Base-by-base conservation (phyloP, 2,113 vertebrate species). In the Tringa solitaria region DNA sequence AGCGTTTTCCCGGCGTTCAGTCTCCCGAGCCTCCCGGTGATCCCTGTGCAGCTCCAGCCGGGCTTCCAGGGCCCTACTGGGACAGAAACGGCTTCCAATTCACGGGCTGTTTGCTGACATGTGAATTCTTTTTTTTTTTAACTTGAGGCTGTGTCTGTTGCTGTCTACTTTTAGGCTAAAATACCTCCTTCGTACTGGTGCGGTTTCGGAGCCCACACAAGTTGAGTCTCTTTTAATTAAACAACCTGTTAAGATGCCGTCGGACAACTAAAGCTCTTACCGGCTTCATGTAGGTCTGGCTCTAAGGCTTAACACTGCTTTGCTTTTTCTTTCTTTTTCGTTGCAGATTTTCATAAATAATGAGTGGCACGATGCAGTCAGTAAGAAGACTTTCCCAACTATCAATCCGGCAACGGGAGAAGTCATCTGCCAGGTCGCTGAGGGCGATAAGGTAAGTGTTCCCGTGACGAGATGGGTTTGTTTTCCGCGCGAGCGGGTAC, bases 261-360 rank as follows among this genome's bases (percentile, higher is more conserved):
- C 46, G 35, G 26, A 26, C 33, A 27, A 19, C 18, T 22, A 12
- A 60, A 79, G n/a, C 56, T 76, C 14, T 2, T 7, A 2, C 12
- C 0, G 10, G 27, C 70, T 67, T 14, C 59, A 9, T 54, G 24
- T 2, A 1, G 30, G 5, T n/a, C 32, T 79, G 77, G 32, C 87
- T 85, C 9, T 0, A 4, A 73, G 41, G 33, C 33, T 73, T 24
- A 80, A 12, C 6, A 1, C 33, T 17, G 22, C 39, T 82, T 60
- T 77, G 73, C 28, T 60, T 23, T 89, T 48, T 53, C 30, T 72
- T 73, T 28, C 59, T 20, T 89, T 92, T 94, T 54, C 20, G 0
- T 86, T 94, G 23, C 97, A 99, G 99, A 98, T 99, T 81, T 99
- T 99, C 90, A 99, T 99, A 89, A 99, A 99, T 93, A 99, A 99